Percentiles rank a stretch among this genome's conserved stretches.
phyloP scores from a whole-genome alignment of 2,888 invertebrate genomes.

The Eurytoma californica region DNA sequence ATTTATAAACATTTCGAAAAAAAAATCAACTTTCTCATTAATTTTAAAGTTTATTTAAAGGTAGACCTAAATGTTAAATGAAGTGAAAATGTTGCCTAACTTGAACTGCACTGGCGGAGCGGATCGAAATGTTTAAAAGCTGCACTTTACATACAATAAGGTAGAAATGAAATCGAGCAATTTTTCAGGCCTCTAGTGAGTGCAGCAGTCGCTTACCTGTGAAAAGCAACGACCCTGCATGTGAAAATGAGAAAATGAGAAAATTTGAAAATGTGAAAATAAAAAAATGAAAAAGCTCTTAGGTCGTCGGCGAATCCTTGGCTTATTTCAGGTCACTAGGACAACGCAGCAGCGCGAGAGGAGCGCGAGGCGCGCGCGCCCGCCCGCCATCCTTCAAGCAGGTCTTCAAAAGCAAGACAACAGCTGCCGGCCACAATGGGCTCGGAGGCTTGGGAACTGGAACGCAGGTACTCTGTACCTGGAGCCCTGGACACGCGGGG shows the following conservation, averaged over 20 bases:
- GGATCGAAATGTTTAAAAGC: too few relatives aligned
- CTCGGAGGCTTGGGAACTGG: conserved; percentile 81
- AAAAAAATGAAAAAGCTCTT: not conserved
- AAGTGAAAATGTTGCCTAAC: too few relatives aligned
- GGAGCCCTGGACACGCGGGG: conserved; percentile 84
- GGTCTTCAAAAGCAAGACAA: not conserved
- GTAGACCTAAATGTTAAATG: too few relatives aligned
- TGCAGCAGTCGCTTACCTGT: not conserved
- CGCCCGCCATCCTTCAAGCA: not conserved
- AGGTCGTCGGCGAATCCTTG: not conserved
- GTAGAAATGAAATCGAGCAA: not conserved
- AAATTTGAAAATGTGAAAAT: too few relatives aligned
- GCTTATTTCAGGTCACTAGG: conserved; percentile 40
- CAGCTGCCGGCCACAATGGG: conserved; percentile 68
- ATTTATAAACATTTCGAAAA: too few relatives aligned
- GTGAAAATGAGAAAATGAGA: too few relatives aligned
- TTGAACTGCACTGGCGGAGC: too few relatives aligned
- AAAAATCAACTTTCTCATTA: too few relatives aligned
- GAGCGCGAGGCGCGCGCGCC: not conserved
- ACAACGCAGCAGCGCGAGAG: not conserved
- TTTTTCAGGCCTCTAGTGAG: not conserved
- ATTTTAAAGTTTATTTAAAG: too few relatives aligned
- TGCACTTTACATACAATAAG: too few relatives aligned
- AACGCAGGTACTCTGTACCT: conserved; percentile 92
- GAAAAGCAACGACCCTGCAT: too few relatives aligned